phyloP scores from a whole-genome alignment of 2,797 vertebrate species.

The Kryptolebias ocellatus region DNA sequence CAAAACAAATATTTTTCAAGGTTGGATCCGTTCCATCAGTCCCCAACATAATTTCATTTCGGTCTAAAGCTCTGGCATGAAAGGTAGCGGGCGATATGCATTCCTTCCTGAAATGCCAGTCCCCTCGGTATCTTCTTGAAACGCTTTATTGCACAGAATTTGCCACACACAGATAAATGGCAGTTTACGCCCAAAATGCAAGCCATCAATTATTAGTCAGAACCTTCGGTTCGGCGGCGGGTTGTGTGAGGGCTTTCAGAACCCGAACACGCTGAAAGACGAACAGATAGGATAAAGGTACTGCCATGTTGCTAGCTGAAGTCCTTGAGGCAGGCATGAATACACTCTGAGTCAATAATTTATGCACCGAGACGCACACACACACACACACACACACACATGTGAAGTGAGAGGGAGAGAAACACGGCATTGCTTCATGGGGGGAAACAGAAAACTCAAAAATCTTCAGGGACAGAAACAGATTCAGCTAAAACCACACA shows the following conservation, averaged over 20 bases:
- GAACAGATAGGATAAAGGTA: slow-evolving; percentile 61
- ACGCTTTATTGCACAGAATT: slow-evolving; percentile 14
- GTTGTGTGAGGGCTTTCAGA: slow-evolving; percentile 45
- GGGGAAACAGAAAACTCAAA: slow-evolving; percentile 48
- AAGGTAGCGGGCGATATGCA: too few species aligned
- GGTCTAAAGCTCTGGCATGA: too few species aligned
- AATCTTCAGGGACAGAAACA: slow-evolving; percentile 58
- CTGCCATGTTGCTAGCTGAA: slow-evolving; percentile 65
- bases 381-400: slow-evolving; percentile 33
- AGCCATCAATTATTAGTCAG: slow-evolving; percentile 57
- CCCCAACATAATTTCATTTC: too few species aligned
- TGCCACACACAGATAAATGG: slow-evolving; percentile 41
- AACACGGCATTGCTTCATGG: slow-evolving; percentile 25
- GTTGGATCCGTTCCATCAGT: too few species aligned
- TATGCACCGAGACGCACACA: slow-evolving; percentile 68
- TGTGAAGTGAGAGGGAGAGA: slow-evolving; percentile 45
- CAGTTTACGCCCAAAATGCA: slow-evolving; percentile 47
- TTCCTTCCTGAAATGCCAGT: too few species aligned
- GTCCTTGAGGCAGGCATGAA: slow-evolving; percentile 76
- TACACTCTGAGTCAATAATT: slow-evolving; percentile 81
- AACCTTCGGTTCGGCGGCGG: slow-evolving; percentile 30
- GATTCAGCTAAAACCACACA: slow-evolving; percentile 33
- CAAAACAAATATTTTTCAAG: too few species aligned
- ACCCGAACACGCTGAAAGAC: slow-evolving; percentile 52
- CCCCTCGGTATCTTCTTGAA: slow-evolving; percentile 5